phyloP scores from a whole-genome alignment of 2,797 vertebrate species.

The Characodon lateralis region DNA sequence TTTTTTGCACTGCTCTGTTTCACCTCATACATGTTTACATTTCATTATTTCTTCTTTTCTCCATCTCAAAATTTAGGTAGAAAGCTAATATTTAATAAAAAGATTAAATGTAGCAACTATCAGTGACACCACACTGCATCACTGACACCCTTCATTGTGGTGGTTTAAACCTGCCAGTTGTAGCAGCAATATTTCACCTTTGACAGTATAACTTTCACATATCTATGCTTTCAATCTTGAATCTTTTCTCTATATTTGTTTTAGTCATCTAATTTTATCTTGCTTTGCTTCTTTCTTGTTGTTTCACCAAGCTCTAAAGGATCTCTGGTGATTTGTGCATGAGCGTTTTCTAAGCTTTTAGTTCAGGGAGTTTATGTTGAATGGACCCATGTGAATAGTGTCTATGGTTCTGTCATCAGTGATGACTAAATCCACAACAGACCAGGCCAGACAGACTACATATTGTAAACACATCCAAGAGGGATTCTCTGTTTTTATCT shows the following conservation, averaged over 20 bases:
- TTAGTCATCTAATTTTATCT: conserved; percentile 16
- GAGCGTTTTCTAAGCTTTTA: conserved; percentile 45
- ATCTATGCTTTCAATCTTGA: conserved; percentile 13
- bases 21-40: neutral
- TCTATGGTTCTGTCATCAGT: conserved; percentile 32
- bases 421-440: conserved; percentile 36
- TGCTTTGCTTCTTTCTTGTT: conserved; percentile 36
- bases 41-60: neutral
- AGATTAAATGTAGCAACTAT: conserved; percentile 3
- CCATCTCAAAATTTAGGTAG: neutral
- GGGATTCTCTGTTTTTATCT: neutral
- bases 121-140: neutral
- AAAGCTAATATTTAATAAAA: neutral
- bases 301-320: conserved; percentile 28
- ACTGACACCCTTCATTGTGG: neutral
- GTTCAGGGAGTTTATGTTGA: conserved; percentile 45
- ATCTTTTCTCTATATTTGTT: conserved; percentile 19
- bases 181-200: conserved; percentile 20
- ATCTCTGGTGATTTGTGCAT: conserved; percentile 15
- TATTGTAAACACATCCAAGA: conserved; percentile 34
- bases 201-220: conserved; percentile 16
- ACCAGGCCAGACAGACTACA: conserved; percentile 11
- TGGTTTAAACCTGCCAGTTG: conserved; percentile 13
- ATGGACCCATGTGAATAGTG: conserved; percentile 40
- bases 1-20: too few species aligned